Evolutionary conservation across 2,797 vertebrate genomes (phyloP).

Genomic region (Otolemur crassicaudatus): DNA sequence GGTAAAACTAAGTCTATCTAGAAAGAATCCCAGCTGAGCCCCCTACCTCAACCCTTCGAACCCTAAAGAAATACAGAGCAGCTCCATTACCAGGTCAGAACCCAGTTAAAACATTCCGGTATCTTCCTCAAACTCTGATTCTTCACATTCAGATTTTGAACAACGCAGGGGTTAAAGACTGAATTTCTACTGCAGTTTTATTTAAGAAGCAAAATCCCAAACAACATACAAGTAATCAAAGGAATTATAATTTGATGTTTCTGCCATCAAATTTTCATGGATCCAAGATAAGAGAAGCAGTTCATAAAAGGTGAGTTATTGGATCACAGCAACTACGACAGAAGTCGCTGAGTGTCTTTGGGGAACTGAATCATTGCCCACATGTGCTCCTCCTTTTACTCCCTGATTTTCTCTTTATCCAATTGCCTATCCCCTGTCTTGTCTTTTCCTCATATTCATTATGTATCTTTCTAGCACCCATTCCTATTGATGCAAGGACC

Average conservation of each 20-base stretch:
- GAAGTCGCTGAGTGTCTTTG: background rate
- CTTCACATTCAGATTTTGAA: slow-evolving; percentile 39
- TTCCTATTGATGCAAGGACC: background rate
- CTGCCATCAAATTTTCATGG: background rate
- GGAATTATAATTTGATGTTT: background rate
- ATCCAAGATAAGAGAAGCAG: background rate
- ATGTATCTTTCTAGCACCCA: background rate
- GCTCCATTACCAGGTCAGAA: background rate
- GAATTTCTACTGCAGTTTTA: background rate
- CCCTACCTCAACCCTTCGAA: too few relatives aligned
- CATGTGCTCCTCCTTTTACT: background rate
- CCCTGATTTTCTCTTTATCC: background rate
- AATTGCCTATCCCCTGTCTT: background rate
- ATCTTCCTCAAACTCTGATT: background rate
- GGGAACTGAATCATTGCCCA: background rate
- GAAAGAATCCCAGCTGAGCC: background rate
- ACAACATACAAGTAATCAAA: background rate
- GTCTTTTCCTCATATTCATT: background rate
- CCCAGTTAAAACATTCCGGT: background rate
- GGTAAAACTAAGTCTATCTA: background rate
- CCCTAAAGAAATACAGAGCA: background rate
- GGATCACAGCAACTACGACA: background rate
- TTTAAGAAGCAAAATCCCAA: background rate
- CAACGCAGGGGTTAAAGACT: background rate
- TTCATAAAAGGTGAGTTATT: background rate